Percentiles rank a stretch among this genome's conserved stretches.
These are phyloP conservation scores for Synergus itoensis DNA, from an alignment of 2,888 invertebrate genomes.

Conservation along the genomic window DNA sequence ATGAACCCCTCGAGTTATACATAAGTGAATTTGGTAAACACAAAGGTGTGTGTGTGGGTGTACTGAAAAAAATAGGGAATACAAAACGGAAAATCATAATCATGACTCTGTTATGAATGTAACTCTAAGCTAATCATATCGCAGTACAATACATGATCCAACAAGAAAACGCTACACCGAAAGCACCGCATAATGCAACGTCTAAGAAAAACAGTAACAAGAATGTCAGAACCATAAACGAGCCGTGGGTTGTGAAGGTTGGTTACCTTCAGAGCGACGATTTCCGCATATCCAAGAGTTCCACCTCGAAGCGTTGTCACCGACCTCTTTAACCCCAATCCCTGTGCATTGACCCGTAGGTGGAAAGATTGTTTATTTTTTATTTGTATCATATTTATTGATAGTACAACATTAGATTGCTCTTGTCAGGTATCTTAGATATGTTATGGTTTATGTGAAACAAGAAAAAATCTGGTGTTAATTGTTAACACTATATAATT, in stretches of 20 bases:
- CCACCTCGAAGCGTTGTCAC: conserved; percentile 94
- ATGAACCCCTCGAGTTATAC: no score
- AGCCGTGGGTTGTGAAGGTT: conserved; percentile 60
- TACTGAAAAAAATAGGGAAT: no score
- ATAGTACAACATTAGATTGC: background rate
- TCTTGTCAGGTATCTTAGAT: no score
- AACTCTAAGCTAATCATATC: conserved; percentile 5
- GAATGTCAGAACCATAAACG: conserved; percentile 58
- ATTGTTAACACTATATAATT: no score
- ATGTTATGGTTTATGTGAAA: no score
- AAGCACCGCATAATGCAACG: conserved; percentile 74
- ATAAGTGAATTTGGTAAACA: no score
- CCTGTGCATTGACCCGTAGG: conserved; percentile 78
- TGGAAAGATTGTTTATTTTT: conserved; percentile 74
- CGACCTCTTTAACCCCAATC: conserved; percentile 93
- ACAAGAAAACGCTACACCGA: conserved; percentile 73
- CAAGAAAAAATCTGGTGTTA: no score
- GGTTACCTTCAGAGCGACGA: conserved; percentile 97
- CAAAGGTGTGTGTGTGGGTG: no score
- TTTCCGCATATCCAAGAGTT: conserved; percentile 94
- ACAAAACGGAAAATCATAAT: background rate
- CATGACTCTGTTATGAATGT: background rate
- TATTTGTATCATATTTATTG: conserved; percentile 57
- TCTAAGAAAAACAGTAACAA: conserved; percentile 63
- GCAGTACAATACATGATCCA: conserved; percentile 47